Percentiles rank a stretch among this genome's conserved stretches.
phyloP scores from a whole-genome alignment of 2,888 invertebrate species.

The Drosophila subquinaria region DNA sequence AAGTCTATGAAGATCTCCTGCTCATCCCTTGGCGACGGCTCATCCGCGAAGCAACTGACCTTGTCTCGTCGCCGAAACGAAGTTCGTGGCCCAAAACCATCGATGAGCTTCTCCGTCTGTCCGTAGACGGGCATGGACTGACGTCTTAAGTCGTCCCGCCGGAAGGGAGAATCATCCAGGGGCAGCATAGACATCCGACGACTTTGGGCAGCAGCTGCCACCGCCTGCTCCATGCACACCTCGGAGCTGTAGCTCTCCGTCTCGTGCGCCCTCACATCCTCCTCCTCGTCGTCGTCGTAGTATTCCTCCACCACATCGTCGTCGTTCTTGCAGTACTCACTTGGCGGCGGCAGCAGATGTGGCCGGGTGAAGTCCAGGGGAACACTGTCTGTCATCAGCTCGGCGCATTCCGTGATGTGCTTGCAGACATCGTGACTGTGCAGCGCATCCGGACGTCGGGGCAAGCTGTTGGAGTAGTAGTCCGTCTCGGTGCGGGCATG shows the following conservation, averaged over 20 bases:
- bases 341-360: constrained; percentile 75
- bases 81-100: constrained; percentile 75
- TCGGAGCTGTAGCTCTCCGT: constrained; percentile 75
- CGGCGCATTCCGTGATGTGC: constrained; percentile 84
- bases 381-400: constrained; percentile 77
- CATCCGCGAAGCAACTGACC: constrained; percentile 59
- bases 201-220: constrained; percentile 35
- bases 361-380: constrained; percentile 78
- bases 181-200: constrained; percentile 81
- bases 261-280: constrained; percentile 62
- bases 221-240: constrained; percentile 54
- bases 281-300: constrained; percentile 68
- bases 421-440: constrained; percentile 83
- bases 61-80: constrained; percentile 74
- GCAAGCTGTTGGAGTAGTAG: constrained; percentile 84
- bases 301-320: constrained; percentile 72
- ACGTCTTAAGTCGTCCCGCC: constrained; percentile 79
- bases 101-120: constrained; percentile 78
- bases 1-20: constrained; percentile 95
- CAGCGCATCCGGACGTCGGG: constrained; percentile 79
- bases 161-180: constrained; percentile 70
- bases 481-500: constrained; percentile 83
- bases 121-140: constrained; percentile 83
- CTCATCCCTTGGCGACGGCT: constrained; percentile 86
- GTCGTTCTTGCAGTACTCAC: constrained; percentile 75